Conservation (phyloP, 2,888 invertebrate species). For the Campaea margaritaria region DNA sequence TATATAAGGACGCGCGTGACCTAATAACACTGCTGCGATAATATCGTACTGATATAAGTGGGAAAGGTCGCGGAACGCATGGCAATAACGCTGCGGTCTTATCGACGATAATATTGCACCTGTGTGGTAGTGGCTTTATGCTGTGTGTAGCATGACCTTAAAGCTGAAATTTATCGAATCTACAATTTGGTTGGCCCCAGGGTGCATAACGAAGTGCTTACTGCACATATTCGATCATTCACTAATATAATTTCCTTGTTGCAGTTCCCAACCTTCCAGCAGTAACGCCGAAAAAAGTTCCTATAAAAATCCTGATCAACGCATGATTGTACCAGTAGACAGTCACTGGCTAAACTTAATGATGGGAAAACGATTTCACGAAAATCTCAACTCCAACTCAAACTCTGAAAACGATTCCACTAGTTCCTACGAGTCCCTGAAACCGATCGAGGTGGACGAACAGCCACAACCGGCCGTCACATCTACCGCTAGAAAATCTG, state of each 20-base stretch:
- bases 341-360: conserved; percentile 86
- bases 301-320: conserved; percentile 73
- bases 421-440: conserved; percentile 81
- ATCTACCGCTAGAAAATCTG: conserved; percentile 67
- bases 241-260: conserved; percentile 42
- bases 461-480: conserved; percentile 87
- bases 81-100: no score
- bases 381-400: conserved; percentile 78
- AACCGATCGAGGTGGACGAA: conserved; percentile 77
- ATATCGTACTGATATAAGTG: no score
- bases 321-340: conserved; percentile 84
- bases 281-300: conserved; percentile 81
- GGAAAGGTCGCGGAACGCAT: no score
- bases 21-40: no score
- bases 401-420: conserved; percentile 83
- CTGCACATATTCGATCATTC: background rate
- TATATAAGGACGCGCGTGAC: no score
- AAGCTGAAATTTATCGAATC: no score
- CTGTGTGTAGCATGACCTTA: no score
- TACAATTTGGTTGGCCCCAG: no score
- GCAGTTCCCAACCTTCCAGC: conserved; percentile 79
- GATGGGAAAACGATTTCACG: conserved; percentile 87
- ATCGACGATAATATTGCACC: no score
- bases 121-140: no score
- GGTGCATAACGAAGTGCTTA: no score